Percentiles rank a stretch among this genome's conserved stretches.
Evolutionary conservation across 1,140 invertebrate species (phyloP).

Genomic region (Onthophagus taurus): DNA sequence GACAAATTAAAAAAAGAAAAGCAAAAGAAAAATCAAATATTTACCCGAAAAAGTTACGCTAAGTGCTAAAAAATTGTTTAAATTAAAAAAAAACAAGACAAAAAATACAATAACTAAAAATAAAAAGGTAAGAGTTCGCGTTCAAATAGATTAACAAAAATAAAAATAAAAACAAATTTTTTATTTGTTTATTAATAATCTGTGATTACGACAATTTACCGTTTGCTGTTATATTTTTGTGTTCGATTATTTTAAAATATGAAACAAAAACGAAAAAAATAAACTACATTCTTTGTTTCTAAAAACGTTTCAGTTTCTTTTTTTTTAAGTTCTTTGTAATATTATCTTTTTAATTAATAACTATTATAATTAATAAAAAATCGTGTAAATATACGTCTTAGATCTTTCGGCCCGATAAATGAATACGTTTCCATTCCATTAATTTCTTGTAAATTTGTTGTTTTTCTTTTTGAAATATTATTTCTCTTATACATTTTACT

Average conservation of each 20-base stretch:
- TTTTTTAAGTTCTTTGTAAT: slow-evolving; percentile 2
- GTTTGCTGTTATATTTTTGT: slow-evolving; percentile 21
- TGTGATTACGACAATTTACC: slow-evolving; percentile 26
- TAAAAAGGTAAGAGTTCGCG: slow-evolving; percentile 1
- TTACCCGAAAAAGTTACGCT: too few species aligned
- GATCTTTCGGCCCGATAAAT: slow-evolving; percentile 22
- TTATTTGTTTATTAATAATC: slow-evolving; percentile 14
- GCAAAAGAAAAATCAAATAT: too few species aligned
- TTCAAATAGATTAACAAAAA: too few species aligned
- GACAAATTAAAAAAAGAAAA: too few species aligned
- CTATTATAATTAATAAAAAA: too few species aligned
- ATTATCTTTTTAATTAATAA: too few species aligned
- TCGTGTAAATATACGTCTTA: slow-evolving; percentile 21
- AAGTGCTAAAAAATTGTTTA: too few species aligned
- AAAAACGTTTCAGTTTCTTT: too few species aligned
- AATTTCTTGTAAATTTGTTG: slow-evolving; percentile 33
- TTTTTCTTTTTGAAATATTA: slow-evolving; percentile 25
- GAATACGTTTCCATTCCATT: slow-evolving; percentile 27
- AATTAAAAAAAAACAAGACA: not conserved
- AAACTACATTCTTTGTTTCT: too few species aligned
- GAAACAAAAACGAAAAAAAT: too few species aligned
- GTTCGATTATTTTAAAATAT: slow-evolving; percentile 13
- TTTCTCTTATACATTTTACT: slow-evolving; percentile 8
- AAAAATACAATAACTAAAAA: slow-evolving; percentile 3
- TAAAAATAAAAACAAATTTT: slow-evolving; percentile 3